Conservation (phyloP, 2,113 vertebrate genomes). For the Nibea coibor region DNA sequence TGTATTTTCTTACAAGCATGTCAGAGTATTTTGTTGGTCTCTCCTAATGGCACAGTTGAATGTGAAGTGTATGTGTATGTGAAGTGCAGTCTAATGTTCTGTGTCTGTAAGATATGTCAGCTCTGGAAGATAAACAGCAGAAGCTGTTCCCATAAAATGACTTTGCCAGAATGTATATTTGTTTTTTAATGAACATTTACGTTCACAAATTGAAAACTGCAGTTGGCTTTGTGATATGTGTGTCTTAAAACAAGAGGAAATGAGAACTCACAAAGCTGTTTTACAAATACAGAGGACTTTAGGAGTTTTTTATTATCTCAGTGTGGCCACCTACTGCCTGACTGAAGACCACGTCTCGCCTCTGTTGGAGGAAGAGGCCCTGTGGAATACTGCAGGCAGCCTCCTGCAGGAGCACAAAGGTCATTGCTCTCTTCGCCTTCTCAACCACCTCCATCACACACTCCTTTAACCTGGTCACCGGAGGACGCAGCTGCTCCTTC, state of each 20-base stretch:
- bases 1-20: no score
- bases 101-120: no score
- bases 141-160: no score
- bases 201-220: background rate
- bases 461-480: conserved; percentile 90
- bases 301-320: background rate
- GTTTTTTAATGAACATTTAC: background rate
- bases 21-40: no score
- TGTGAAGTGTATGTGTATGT: no score
- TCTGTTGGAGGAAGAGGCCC: conserved; percentile 90
- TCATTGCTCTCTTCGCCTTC: conserved; percentile 92
- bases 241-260: background rate
- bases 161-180: no score
- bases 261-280: background rate
- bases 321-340: conserved; percentile 90
- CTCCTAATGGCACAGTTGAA: no score
- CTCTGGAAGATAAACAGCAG: no score
- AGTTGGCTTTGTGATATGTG: background rate
- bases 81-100: no score
- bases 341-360: conserved; percentile 95
- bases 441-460: conserved; percentile 93
- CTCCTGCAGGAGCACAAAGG: conserved; percentile 95
- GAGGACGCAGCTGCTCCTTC: conserved; percentile 90
- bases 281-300: background rate
- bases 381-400: conserved; percentile 93